A percentile compares a stretch with the other conserved stretches of the same genome.
These are phyloP conservation scores for Chaetophractus vellerosus DNA, from an alignment of 2,797 vertebrate genomes.

Conservation along the genomic window DNA sequence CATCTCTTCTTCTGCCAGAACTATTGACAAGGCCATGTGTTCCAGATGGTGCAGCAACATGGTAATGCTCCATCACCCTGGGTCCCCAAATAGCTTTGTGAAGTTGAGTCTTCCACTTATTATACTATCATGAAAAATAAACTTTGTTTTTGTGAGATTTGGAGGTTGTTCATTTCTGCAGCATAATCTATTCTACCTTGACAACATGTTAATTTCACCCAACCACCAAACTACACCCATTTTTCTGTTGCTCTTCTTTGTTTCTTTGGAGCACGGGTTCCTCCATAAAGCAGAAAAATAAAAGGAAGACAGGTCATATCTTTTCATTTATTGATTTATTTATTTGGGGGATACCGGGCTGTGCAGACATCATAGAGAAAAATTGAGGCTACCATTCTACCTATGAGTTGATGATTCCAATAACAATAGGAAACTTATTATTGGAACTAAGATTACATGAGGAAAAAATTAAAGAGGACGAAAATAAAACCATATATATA, in stretches of 20 bases:
- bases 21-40: background rate
- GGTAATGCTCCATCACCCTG: background rate
- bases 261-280: background rate
- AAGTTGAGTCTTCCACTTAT: background rate
- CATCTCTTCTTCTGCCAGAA: background rate
- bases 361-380: background rate
- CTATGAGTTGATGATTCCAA: slow-evolving; percentile 12
- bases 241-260: background rate
- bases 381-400: background rate
- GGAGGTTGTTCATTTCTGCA: background rate
- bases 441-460: background rate
- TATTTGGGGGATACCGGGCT: background rate
- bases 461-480: background rate
- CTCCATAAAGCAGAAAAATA: background rate
- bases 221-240: background rate
- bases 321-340: background rate
- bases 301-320: background rate
- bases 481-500: background rate
- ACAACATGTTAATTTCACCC: background rate
- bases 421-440: slow-evolving; percentile 53
- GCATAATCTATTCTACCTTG: background rate
- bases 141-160: background rate
- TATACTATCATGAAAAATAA: background rate
- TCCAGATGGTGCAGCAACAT: background rate
- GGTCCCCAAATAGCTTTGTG: background rate